These are phyloP conservation scores for Selene dorsalis DNA, from an alignment of 2,797 vertebrate species.

Conservation along the genomic window DNA sequence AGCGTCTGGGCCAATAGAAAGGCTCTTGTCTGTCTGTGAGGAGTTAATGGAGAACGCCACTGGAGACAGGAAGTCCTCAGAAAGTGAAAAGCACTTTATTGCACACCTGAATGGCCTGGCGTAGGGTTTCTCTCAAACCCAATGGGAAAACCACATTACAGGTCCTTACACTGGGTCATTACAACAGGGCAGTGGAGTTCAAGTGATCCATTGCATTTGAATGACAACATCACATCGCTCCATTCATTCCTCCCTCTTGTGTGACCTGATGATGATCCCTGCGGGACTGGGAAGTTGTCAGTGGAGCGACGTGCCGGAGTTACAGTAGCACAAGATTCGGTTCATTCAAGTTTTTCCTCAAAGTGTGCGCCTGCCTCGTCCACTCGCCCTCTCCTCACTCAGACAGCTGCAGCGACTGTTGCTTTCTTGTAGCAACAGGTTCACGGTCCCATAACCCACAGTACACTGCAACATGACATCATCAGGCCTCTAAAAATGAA, in stretches of 20 bases:
- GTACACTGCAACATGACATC: slow-evolving; percentile 72
- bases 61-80: slow-evolving; percentile 85
- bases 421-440: slow-evolving; percentile 70
- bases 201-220: slow-evolving; percentile 81
- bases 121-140: slow-evolving; percentile 78
- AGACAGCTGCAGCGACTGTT: slow-evolving; percentile 12
- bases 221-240: slow-evolving; percentile 77
- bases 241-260: slow-evolving; percentile 70
- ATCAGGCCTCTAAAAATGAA: slow-evolving; percentile 77
- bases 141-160: slow-evolving; percentile 80
- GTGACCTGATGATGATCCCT: slow-evolving; percentile 72
- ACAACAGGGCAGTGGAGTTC: slow-evolving; percentile 74
- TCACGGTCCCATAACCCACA: slow-evolving; percentile 53
- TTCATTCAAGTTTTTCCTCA: slow-evolving; percentile 33
- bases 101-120: slow-evolving; percentile 81
- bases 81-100: slow-evolving; percentile 84
- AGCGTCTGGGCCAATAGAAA: slow-evolving; percentile 76
- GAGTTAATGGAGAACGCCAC: slow-evolving; percentile 83
- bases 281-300: slow-evolving; percentile 67
- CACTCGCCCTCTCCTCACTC: neutral
- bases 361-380: slow-evolving; percentile 25
- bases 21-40: slow-evolving; percentile 75
- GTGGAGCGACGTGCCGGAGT: slow-evolving; percentile 54
- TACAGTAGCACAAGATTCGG: slow-evolving; percentile 37
- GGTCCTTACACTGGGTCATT: slow-evolving; percentile 78